Evolutionary conservation across 2,888 invertebrate genomes (phyloP), one percentile per base, ranked within the genome.

Genomic region (Philaethria dido): DNA sequence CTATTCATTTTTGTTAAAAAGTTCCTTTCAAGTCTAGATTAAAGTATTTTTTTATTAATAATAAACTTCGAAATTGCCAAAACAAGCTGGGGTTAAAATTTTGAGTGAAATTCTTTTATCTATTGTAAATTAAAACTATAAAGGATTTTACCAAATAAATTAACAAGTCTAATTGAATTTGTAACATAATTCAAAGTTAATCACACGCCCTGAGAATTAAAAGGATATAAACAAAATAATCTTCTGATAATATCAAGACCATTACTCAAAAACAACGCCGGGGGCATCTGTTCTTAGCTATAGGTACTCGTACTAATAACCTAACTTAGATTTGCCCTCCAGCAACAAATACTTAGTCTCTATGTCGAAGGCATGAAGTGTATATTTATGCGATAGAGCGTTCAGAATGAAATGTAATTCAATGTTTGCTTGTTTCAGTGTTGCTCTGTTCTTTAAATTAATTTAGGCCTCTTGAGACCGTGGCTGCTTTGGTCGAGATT

Each of bases 391-490:
- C n/a, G 2, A 14, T 36, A 61, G 36, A 59, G 25, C 54, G 69
- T 66, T 62, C 45, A 33, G 22, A 39, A 13, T 59, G 47, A 11
- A 57, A 60, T 66, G 29, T 48, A 71, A 47, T 50, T 54, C 52
- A 64, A 52, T 68, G 60, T 66, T 72, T 57, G 62, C 52, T 69
- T 73, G 71, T 69, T 73, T 75, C 73, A 73, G 75, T 79, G 84
- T 86, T 86, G 85, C 80, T 85, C 83, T 87, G 88, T 88, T 89
- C 85, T 89, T 86, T 83, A 88, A 86, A 88, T 90, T 89, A 91
- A 89, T 89, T 91, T 85, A 75, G 79, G 83, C 88, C 88, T 88
- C 89, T 90, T 82, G 89, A 90, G 85, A 85, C 79, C 80, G 72
- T 73, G 80, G 76, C 82, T 74, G 79, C 78, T 78, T 80, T 78